Conservation (phyloP, 2,797 vertebrate genomes). For the Sebastes elongatus region DNA sequence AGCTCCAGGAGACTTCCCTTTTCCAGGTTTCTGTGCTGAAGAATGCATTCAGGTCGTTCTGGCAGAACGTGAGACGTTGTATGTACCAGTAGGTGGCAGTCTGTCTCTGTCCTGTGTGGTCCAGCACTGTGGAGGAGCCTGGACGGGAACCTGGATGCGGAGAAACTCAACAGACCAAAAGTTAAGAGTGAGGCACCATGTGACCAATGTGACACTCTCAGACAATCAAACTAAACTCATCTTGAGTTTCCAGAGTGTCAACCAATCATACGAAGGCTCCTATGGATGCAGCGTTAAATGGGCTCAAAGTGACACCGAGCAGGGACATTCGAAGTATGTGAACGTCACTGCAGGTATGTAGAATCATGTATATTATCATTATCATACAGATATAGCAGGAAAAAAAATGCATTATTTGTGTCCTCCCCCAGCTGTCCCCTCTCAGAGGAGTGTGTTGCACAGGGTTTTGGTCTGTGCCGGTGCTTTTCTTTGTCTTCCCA, state of each 20-base stretch:
- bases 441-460: constrained; percentile 41
- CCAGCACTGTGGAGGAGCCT: constrained; percentile 66
- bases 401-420: not conserved
- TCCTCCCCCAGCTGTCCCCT: constrained; percentile 18
- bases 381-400: not conserved
- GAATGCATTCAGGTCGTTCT: constrained; percentile 3
- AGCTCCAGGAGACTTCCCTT: not conserved
- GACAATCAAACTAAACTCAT: constrained; percentile 21
- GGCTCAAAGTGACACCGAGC: accelerated
- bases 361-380: not conserved
- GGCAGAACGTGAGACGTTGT: constrained; percentile 16
- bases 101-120: constrained; percentile 68
- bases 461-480: constrained; percentile 60
- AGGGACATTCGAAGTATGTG: constrained; percentile 60
- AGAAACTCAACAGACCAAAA: not conserved
- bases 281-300: constrained; percentile 67
- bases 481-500: constrained; percentile 55
- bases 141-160: constrained; percentile 60
- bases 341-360: constrained; percentile 58
- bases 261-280: constrained; percentile 58
- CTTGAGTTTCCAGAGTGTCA: constrained; percentile 44
- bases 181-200: not conserved
- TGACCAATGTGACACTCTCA: constrained; percentile 13
- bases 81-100: constrained; percentile 40
- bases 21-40: constrained; percentile 53